Conservation (phyloP, 2,888 invertebrate species). For the Dioctria rufipes region DNA sequence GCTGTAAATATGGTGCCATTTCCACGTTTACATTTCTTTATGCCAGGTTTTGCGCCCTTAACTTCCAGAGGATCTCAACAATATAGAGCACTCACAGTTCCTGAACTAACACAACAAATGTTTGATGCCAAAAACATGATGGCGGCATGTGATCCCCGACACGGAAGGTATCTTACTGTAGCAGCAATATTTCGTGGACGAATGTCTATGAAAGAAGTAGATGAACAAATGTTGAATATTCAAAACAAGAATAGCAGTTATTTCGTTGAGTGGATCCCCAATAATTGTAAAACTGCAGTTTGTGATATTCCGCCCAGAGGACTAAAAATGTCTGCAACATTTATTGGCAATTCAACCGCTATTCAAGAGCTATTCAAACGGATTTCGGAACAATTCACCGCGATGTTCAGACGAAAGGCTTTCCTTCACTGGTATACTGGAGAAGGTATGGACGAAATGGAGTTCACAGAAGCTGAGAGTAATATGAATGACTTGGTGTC, state of each 20-base stretch:
- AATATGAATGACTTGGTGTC: constrained; percentile 97
- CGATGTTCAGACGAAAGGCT: constrained; percentile 97
- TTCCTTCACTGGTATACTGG: constrained; percentile 99
- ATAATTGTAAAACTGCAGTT: constrained; percentile 94
- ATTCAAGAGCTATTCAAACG: constrained; percentile 94
- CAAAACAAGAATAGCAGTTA: constrained; percentile 95
- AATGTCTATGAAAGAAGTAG: constrained; percentile 95
- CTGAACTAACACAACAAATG: constrained; percentile 92
- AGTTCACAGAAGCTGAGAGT: constrained; percentile 94
- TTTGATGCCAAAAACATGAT: constrained; percentile 98
- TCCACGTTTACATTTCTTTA: constrained; percentile 96
- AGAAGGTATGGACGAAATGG: constrained; percentile 98
- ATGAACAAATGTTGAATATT: constrained; percentile 95
- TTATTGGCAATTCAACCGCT: constrained; percentile 94
- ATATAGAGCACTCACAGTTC: constrained; percentile 91
- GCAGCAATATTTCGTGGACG: constrained; percentile 92
- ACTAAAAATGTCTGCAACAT: constrained; percentile 94
- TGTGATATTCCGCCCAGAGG: constrained; percentile 94
- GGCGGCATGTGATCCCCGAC: constrained; percentile 95
- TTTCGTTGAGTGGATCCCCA: constrained; percentile 95
- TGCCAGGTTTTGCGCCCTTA: constrained; percentile 96
- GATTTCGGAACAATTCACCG: constrained; percentile 92
- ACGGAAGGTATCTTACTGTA: constrained; percentile 92
- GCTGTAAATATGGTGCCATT: constrained; percentile 99
- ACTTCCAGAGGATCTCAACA: constrained; percentile 92